Percentiles rank a stretch among this genome's conserved stretches.
Evolutionary conservation across 2,113 vertebrate genomes (phyloP).

Genomic region (Ctenodactylus gundi): DNA sequence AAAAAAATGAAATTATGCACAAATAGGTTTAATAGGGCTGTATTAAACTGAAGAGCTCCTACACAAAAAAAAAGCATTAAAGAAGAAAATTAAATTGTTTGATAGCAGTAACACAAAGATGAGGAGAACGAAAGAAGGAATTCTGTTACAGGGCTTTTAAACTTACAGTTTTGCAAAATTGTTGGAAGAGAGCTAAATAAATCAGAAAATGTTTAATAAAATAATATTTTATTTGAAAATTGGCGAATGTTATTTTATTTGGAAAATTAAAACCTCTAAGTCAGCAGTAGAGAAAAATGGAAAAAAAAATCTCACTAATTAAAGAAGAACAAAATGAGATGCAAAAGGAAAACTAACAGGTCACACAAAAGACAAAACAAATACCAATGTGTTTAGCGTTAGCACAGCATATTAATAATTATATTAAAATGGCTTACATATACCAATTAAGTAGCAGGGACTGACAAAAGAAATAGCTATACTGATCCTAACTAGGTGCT

Average conservation of each 20-base stretch:
- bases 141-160: not conserved
- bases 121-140: not conserved
- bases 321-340: not conserved
- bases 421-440: not conserved
- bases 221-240: too few relatives aligned
- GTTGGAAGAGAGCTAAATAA: not conserved
- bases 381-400: not conserved
- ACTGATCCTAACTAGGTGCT: not conserved
- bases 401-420: not conserved
- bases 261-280: too few relatives aligned
- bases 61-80: too few relatives aligned
- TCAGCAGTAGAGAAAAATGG: not conserved
- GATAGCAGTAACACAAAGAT: not conserved
- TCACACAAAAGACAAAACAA: not conserved
- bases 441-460: not conserved
- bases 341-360: not conserved
- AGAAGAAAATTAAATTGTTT: too few relatives aligned
- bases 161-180: not conserved
- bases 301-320: not conserved
- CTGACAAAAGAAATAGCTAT: not conserved
- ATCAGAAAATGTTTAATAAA: not conserved
- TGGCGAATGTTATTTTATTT: too few relatives aligned
- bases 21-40: not conserved
- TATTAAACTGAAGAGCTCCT: not conserved
- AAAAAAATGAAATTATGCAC: not conserved